Evolutionary conservation across 2,888 invertebrate species (phyloP).

Genomic region (Agrilus biguttatus): DNA sequence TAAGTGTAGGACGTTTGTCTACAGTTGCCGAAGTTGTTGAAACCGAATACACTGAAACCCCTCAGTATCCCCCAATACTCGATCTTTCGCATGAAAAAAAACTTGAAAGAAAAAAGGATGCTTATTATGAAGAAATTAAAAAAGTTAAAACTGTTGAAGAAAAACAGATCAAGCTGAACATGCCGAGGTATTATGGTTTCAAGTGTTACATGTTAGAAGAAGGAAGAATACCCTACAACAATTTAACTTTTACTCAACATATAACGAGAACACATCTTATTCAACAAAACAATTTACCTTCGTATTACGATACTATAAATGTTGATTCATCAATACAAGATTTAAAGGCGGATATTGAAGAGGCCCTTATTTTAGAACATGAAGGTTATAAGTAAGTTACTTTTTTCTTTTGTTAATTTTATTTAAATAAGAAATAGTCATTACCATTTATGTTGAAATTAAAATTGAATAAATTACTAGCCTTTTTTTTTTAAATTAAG

Average conservation of each 20-base stretch:
- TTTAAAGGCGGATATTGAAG: slow-evolving; percentile 44
- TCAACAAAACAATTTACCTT: slow-evolving; percentile 42
- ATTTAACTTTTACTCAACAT: slow-evolving; percentile 53
- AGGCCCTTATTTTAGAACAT: slow-evolving; percentile 48
- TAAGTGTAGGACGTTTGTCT: background rate
- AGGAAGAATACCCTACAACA: slow-evolving; percentile 48
- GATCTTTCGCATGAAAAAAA: slow-evolving; percentile 40
- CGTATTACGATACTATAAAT: slow-evolving; percentile 34
- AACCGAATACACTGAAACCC: slow-evolving; percentile 26
- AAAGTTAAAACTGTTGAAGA: slow-evolving; percentile 62
- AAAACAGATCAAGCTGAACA: slow-evolving; percentile 68
- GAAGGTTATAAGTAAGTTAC: slow-evolving; percentile 12
- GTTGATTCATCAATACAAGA: slow-evolving; percentile 31
- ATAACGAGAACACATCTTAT: slow-evolving; percentile 66
- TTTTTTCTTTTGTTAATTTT: slow-evolving; percentile 9
- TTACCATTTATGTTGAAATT: background rate
- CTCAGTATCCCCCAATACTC: slow-evolving; percentile 46
- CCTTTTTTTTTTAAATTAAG: slow-evolving; percentile 18
- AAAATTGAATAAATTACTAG: slow-evolving; percentile 7
- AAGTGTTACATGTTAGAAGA: slow-evolving; percentile 47
- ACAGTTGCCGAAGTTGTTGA: slow-evolving; percentile 13
- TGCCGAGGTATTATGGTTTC: slow-evolving; percentile 72
- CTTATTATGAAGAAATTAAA: slow-evolving; percentile 44
- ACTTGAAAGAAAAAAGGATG: slow-evolving; percentile 29
- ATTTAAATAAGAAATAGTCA: slow-evolving; percentile 9